Percentiles rank a stretch among this genome's conserved stretches.
These are phyloP conservation scores for Neoscelio sp. DNA, from an alignment of 2,888 invertebrate genomes.

Conservation along the genomic window DNA sequence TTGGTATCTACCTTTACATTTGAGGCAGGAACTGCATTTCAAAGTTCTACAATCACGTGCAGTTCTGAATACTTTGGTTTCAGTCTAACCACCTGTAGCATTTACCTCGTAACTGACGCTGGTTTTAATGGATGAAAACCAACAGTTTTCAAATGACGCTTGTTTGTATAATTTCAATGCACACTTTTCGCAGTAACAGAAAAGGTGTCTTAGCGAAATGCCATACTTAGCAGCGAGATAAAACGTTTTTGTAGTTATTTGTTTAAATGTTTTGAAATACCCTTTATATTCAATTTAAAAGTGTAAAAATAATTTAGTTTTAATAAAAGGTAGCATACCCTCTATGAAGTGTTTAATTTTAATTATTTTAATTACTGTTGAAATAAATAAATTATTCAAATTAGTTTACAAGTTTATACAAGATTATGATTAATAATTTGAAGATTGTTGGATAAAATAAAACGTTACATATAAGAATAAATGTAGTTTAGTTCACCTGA, in stretches of 20 bases:
- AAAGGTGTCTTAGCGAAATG: background rate
- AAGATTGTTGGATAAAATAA: too few relatives aligned
- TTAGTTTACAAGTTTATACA: too few relatives aligned
- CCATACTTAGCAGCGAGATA: too few relatives aligned
- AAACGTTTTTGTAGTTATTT: constrained; percentile 7
- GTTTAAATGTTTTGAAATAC: background rate
- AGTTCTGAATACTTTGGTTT: constrained; percentile 49
- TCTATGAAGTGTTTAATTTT: too few relatives aligned
- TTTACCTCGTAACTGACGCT: constrained; percentile 35
- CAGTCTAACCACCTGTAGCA: constrained; percentile 57
- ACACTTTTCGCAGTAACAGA: constrained; percentile 12
- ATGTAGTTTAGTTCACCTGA: constrained; percentile 87
- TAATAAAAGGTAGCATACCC: too few relatives aligned
- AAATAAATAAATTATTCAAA: too few relatives aligned
- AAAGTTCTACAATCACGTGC: constrained; percentile 47
- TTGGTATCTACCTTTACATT: constrained; percentile 14
- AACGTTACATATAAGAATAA: too few relatives aligned
- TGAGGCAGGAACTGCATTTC: constrained; percentile 22
- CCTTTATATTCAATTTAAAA: constrained; percentile 1
- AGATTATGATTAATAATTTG: too few relatives aligned
- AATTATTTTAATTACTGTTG: too few relatives aligned
- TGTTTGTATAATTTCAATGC: constrained; percentile 44
- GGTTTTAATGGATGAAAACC: constrained; percentile 46
- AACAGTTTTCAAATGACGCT: constrained; percentile 50
- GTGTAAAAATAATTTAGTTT: too few relatives aligned